A percentile compares a stretch with the other conserved stretches of the same genome.
These are phyloP conservation scores for Trichopria drosophilae DNA, from an alignment of 2,888 invertebrate species.

Conservation along the genomic window DNA sequence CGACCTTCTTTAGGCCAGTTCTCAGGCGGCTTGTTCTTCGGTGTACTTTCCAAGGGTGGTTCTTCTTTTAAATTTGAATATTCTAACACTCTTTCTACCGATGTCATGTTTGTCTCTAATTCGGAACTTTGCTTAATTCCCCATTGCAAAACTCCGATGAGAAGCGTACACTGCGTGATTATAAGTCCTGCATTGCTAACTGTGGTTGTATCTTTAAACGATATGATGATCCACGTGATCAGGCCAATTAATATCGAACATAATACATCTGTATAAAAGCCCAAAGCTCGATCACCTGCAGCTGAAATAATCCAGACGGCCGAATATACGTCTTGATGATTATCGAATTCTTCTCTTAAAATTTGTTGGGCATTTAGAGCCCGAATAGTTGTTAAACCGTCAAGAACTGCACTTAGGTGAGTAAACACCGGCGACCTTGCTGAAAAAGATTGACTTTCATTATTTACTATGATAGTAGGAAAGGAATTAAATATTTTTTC, in stretches of 20 bases:
- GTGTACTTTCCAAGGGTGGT: constrained; percentile 55
- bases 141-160: constrained; percentile 64
- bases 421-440: constrained; percentile 84
- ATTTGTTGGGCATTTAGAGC: constrained; percentile 69
- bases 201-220: constrained; percentile 51
- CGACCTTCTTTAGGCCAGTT: constrained; percentile 63
- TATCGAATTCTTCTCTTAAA: constrained; percentile 63
- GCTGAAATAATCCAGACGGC: constrained; percentile 71
- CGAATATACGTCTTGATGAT: constrained; percentile 66
- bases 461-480: background rate
- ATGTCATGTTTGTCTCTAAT: constrained; percentile 65
- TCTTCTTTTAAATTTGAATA: constrained; percentile 66
- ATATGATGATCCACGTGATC: constrained; percentile 67
- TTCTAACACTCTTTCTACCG: constrained; percentile 75
- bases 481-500: background rate
- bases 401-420: constrained; percentile 76
- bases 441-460: constrained; percentile 60
- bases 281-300: constrained; percentile 67
- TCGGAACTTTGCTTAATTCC: constrained; percentile 72
- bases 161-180: constrained; percentile 61
- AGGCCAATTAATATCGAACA: constrained; percentile 65
- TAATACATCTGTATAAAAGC: constrained; percentile 66
- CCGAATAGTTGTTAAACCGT: constrained; percentile 79
- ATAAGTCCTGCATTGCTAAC: constrained; percentile 62
- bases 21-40: constrained; percentile 56